Base-by-base conservation (phyloP, 2,888 invertebrate genomes). In the Napeogenes inachia region DNA sequence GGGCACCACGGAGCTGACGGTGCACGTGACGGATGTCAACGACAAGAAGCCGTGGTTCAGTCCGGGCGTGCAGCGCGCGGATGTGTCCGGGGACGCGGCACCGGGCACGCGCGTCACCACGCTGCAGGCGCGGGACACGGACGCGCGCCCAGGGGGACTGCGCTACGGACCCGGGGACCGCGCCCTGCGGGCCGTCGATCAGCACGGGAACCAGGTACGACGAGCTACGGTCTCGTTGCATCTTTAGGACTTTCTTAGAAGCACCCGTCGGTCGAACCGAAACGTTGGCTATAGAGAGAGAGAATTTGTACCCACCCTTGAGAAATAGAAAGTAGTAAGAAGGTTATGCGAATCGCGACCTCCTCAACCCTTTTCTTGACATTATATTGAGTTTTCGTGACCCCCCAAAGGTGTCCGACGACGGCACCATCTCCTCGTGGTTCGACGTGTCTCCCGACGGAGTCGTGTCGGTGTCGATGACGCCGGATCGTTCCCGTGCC, bases 1-100 rank as follows among this genome's bases (percentile, higher is more conserved):
- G 0, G 97, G 97, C 8, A 96, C 96, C 0, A 93, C 96, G 0
- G 95, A 94, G 0, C 84, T 98, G 1, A 94, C 94, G 46, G 93
- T 98, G 5, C 94, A 93, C 72, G 93, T 98, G 3, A 92, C 94
- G 42, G 97, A 98, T 79, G 95, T 94, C 58, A 98, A 98, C 80
- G 96, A 98, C 78, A 97, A 97, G 80, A 91, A 93, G 64, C 98
- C 98, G 0, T 94, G 93, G 79, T 97, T 98, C 80, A 92, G 92
- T 2, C 97, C 97, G 0, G 80, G 92, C 45, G 94, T 94, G 8
- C 97, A 97, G 78, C 91, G 95, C 66, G 94, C 95, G 0, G 95
- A 96, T 86, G 93, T 95, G 0, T 93, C 96, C 4, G 97, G 96
- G 72, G 96, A 97, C 79, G 95, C 95, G 0, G 86, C 92, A 0